Percentiles rank a stretch among this genome's conserved stretches.
Conservation (phyloP, 2,113 vertebrate species). For the Vulpes vulpes region DNA sequence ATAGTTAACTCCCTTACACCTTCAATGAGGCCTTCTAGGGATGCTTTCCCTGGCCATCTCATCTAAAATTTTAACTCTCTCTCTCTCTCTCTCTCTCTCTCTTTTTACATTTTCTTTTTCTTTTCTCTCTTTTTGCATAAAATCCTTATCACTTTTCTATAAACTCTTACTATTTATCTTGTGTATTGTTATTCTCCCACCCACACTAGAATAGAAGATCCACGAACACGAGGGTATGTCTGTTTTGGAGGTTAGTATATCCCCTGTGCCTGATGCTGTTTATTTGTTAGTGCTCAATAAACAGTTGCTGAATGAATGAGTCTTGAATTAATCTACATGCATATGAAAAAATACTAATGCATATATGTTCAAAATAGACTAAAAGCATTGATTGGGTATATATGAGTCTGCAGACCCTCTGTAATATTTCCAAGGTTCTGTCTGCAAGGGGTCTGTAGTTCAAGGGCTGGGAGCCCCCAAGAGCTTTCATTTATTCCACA, state of each 20-base stretch:
- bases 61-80: neutral
- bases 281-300: neutral
- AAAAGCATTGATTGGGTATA: neutral
- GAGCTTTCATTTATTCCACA: neutral
- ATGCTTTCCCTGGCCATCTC: neutral
- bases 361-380: neutral
- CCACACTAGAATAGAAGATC: neutral
- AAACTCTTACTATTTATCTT: neutral
- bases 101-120: neutral
- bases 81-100: neutral
- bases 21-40: neutral
- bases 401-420: neutral
- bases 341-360: neutral
- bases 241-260: neutral
- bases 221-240: neutral
- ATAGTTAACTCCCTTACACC: neutral
- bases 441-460: neutral
- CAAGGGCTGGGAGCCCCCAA: neutral
- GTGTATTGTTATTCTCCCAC: neutral
- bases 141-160: neutral
- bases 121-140: neutral
- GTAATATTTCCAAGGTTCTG: neutral
- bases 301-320: neutral
- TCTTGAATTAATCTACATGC: neutral
- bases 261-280: neutral